phyloP scores from a whole-genome alignment of 1,140 invertebrate species.

The fruit fly (Drosophila melanogaster) region DNA sequence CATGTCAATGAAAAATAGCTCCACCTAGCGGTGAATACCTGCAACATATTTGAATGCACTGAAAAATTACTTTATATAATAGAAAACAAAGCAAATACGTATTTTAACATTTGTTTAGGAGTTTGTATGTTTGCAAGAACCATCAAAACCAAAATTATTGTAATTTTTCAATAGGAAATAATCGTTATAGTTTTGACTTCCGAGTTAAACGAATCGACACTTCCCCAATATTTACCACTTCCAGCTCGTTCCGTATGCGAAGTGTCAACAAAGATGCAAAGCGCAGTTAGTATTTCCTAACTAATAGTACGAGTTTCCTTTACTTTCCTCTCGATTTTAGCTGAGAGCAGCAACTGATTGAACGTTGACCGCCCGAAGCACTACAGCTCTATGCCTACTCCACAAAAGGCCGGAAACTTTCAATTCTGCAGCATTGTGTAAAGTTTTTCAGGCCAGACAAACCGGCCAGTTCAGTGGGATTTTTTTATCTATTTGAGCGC shows the following conservation, averaged over 20 bases:
- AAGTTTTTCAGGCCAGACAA: constrained; percentile 50
- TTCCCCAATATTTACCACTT: constrained; percentile 22
- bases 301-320: constrained; percentile 1
- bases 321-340: constrained; percentile 10
- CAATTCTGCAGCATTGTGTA: constrained; percentile 63
- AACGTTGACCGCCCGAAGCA: constrained; percentile 53
- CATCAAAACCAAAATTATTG: too few relatives aligned
- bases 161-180: neutral
- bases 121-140: too few relatives aligned
- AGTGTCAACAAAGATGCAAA: constrained; percentile 6
- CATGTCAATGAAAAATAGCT: neutral
- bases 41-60: neutral
- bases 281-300: constrained; percentile 15
- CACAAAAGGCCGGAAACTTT: constrained; percentile 77
- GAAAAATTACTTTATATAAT: too few relatives aligned
- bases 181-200: constrained; percentile 1
- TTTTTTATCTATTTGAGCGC: constrained; percentile 15
- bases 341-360: constrained; percentile 36
- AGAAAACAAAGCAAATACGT: too few relatives aligned
- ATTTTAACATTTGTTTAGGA: too few relatives aligned
- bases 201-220: constrained; percentile 9
- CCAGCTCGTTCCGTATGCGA: constrained; percentile 23
- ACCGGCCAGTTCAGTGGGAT: constrained; percentile 47
- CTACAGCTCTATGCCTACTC: constrained; percentile 8
- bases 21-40: neutral